Base-by-base conservation (phyloP, 2,888 invertebrate species). In the Allygus modestus region DNA sequence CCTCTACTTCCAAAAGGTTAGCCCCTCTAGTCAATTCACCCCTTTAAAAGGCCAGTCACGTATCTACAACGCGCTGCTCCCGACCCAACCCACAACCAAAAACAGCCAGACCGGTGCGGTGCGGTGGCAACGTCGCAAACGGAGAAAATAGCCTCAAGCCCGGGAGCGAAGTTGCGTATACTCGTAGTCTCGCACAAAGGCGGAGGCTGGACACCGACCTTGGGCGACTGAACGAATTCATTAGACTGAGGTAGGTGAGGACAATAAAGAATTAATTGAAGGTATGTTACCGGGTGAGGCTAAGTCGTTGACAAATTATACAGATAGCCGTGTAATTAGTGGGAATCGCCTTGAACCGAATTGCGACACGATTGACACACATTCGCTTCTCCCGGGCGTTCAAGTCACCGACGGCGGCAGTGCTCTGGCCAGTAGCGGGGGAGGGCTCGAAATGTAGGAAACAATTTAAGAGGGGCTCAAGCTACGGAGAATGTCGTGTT, bases 231-330 rank as follows among this genome's bases (percentile, higher is more conserved):
- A n/a, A 71, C 73, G 37, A 73, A 73, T 26, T 73, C 73, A 73
- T 73, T 17, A 71, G 71, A n/a, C 33, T 11, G 33, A 33, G 43
- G 73, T 73, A 73, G 73, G 73, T 43, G 73, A n/a, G 43, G 43
- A 73, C 73, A 73, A 73, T 43, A 73, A 73, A 73, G 73, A 43
- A 73, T 43, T 41, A 73, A 73, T 73, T 43, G 73, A 73, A 41
- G 73, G 73, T 73, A 73, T 73, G 73, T 73, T 73, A 73, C 73
- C 73, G 73, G 73, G 33, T 71, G 71, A 71, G 71, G 71, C 37
- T 71, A 20, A 31, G 15, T 31, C 37, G n/a, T 71, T 73, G 73
- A 73, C 73, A 73, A 73, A 73, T 73, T 73, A 73, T 43, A 37
- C 37, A 17, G 73, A 73, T 73, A 73, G 43, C 23, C 11, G 23